These are phyloP conservation scores for Acanthoscelides obtectus DNA, from an alignment of 2,888 invertebrate species.

Conservation along the genomic window DNA sequence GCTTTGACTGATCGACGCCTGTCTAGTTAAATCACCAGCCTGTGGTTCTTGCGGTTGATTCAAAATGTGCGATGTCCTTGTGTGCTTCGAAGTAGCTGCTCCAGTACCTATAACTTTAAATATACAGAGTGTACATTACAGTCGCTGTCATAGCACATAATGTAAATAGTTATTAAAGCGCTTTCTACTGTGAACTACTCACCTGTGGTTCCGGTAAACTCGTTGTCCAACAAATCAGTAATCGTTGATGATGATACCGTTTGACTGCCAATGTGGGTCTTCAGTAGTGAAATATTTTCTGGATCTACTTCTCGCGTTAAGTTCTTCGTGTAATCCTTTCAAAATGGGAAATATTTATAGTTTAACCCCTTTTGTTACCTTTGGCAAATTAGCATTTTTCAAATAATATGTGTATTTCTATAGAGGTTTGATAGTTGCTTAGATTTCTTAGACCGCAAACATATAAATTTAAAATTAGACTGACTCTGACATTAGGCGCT, in stretches of 20 bases:
- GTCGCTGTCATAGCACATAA: too few species aligned
- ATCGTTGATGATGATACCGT: constrained; percentile 37
- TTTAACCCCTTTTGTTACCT: too few species aligned
- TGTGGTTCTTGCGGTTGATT: constrained; percentile 20
- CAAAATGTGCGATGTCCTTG: constrained; percentile 28
- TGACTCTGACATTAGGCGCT: too few species aligned
- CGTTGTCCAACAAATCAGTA: constrained; percentile 45
- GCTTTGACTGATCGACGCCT: constrained; percentile 40
- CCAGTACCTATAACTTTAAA: neutral
- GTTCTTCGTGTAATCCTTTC: constrained; percentile 11
- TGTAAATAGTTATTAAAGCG: neutral
- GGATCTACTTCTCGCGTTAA: constrained; percentile 25
- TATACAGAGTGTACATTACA: too few species aligned
- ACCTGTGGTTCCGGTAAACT: constrained; percentile 44
- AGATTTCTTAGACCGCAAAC: too few species aligned
- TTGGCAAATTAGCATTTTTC: too few species aligned
- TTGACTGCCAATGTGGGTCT: constrained; percentile 35
- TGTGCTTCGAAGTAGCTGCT: constrained; percentile 4
- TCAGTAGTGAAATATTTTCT: constrained; percentile 26
- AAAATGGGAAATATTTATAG: too few species aligned
- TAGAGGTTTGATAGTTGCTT: too few species aligned
- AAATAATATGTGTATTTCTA: too few species aligned
- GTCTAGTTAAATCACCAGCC: constrained; percentile 35
- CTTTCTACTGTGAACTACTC: constrained; percentile 13
- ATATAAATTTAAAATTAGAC: too few species aligned